Conservation (phyloP, 92 coral and sea anemone genomes). For the Phenganax subtilis region DNA sequence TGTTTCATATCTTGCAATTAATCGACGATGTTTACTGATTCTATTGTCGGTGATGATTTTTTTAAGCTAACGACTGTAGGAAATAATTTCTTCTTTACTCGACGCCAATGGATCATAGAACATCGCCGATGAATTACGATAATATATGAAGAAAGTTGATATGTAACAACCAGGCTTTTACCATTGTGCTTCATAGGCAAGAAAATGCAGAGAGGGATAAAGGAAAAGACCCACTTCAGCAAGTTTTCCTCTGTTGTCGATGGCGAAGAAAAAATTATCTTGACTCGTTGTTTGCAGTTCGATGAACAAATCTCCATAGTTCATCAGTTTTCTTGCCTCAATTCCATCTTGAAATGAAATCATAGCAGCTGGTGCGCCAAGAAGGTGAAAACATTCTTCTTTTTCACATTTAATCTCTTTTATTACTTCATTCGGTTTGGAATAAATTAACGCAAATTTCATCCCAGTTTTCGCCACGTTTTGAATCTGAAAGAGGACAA, state of each 20-base stretch:
- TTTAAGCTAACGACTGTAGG: background rate
- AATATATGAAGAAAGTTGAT: too few species aligned
- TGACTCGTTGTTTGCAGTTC: constrained; percentile 86
- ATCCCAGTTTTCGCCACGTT: constrained; percentile 67
- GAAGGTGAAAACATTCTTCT: constrained; percentile 72
- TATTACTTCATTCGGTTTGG: constrained; percentile 55
- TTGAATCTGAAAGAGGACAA: constrained; percentile 44
- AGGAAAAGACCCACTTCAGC: constrained; percentile 90
- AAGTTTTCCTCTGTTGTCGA: constrained; percentile 85
- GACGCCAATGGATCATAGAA: too few species aligned
- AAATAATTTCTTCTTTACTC: too few species aligned
- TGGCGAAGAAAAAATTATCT: constrained; percentile 85
- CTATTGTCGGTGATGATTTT: background rate
- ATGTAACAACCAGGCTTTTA: constrained; percentile 23
- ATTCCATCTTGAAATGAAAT: constrained; percentile 67
- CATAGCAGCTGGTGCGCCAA: constrained; percentile 76
- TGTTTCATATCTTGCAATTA: too few species aligned
- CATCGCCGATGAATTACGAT: too few species aligned
- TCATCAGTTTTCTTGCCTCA: constrained; percentile 56
- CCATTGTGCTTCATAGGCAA: constrained; percentile 98
- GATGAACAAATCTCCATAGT: constrained; percentile 56
- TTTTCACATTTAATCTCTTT: constrained; percentile 63
- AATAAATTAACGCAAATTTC: constrained; percentile 60
- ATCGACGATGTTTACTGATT: background rate
- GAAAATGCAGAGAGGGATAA: constrained; percentile 81